These are phyloP conservation scores for Drosophila mercatorum DNA, from an alignment of 2,888 invertebrate genomes.

Conservation along the genomic window DNA sequence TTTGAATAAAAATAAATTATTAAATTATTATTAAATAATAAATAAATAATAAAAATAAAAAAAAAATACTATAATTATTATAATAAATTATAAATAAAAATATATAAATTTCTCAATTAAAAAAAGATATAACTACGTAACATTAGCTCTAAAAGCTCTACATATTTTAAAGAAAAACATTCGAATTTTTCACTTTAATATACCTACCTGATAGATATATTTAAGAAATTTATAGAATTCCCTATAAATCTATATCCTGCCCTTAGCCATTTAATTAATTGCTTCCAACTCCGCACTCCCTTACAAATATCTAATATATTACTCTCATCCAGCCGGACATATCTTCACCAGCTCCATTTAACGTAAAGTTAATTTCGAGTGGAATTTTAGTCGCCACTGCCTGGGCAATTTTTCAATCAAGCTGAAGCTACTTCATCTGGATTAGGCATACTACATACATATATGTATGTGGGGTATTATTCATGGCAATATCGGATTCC, in stretches of 20 bases:
- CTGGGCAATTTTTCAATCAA: slow-evolving; percentile 33
- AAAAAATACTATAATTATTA: too few relatives aligned
- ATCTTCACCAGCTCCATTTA: background rate
- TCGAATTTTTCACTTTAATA: too few relatives aligned
- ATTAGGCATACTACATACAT: slow-evolving; percentile 7
- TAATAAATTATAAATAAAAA: too few relatives aligned
- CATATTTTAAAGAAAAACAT: too few relatives aligned
- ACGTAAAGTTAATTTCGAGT: slow-evolving; percentile 12
- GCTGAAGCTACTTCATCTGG: slow-evolving; percentile 19
- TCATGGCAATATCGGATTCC: slow-evolving; percentile 46
- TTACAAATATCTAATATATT: background rate
- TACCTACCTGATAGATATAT: too few relatives aligned
- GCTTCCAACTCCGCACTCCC: background rate
- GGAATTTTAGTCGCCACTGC: slow-evolving; percentile 29
- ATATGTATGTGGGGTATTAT: slow-evolving; percentile 24
- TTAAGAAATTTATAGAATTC: background rate
- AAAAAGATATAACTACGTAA: background rate
- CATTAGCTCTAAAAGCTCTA: too few relatives aligned
- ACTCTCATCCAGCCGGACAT: background rate
- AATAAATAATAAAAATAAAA: too few relatives aligned
- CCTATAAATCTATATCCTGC: background rate
- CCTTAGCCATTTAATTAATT: too few relatives aligned
- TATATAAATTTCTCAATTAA: background rate
- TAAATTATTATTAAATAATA: too few relatives aligned
- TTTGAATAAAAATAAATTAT: too few relatives aligned